Evolutionary conservation across 2,113 vertebrate genomes (phyloP), one percentile per base, ranked within the genome.

Genomic region (Hydrolagus affinis): DNA sequence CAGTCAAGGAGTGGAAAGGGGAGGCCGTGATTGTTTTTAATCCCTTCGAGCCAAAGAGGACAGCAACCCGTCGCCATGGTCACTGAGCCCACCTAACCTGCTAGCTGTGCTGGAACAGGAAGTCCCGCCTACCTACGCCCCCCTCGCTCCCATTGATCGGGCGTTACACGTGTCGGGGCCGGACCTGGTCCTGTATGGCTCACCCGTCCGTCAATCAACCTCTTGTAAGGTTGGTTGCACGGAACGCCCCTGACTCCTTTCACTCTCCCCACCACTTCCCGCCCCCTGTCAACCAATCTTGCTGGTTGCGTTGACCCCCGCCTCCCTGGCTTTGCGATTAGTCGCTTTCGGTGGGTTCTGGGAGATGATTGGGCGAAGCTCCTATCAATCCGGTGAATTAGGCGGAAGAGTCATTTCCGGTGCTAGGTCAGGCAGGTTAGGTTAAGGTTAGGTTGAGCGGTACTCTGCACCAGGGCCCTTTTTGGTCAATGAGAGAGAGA

Each of bases 61-160:
- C 44, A 44, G 44, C 44, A 44, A 44, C 44, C n/a, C 44, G 77
- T 68, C 78, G 78, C 62, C 78, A 83, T 66, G 78, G 62, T 21
- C 78, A 68, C 78, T 68, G 17, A 66, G 9, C 14, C 78, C 64
- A 83, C 62, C 44, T 21, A 83, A 83, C 78, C 25, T 68, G 60
- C 28, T 3, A 10, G 23, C 76, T n/a, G 1, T 11, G 10, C n/a
- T 57, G 0, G 11, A 11, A 60, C 2, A 0, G 0, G 11, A 80
- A 64, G 23, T 23, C 7, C 57, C 57, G 12, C 76, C 59, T 23
- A 6, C 8, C 59, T 0, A 0, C 59, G 28, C 19, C 0, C 23
- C 21, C 0, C 56, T 3, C 76, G 1, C 14, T 80, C 44, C 44
- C 44, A 44, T 44, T 80, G 57, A 21, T 25, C 44, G 7, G 21